Evolutionary conservation across 2,888 invertebrate species (phyloP).

Genomic region (Thalpophila matura): DNA sequence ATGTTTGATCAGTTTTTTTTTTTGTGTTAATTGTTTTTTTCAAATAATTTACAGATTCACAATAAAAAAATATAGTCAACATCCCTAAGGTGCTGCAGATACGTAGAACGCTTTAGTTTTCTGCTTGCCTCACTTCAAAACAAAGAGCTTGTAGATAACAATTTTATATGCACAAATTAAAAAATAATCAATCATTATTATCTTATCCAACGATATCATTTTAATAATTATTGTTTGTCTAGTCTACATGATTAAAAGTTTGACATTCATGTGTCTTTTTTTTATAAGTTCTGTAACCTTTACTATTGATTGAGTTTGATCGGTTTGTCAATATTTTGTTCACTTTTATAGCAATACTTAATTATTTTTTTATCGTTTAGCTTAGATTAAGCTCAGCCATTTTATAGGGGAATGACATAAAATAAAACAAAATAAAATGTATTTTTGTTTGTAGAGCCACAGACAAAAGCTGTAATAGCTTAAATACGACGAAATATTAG

Average conservation of each 20-base stretch:
- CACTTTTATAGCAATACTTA: constrained; percentile 8
- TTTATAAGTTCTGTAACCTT: constrained; percentile 48
- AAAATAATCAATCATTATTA: constrained; percentile 8
- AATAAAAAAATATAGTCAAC: too few species aligned
- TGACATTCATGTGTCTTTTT: constrained; percentile 47
- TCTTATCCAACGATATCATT: constrained; percentile 48
- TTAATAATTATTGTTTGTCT: constrained; percentile 35
- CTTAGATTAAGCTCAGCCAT: background rate
- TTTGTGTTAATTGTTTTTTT: too few species aligned
- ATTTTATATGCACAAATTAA: background rate
- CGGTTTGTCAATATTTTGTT: constrained; percentile 38
- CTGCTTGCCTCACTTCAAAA: background rate
- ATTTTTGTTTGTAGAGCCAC: too few species aligned
- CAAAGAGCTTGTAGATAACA: background rate
- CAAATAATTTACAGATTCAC: too few species aligned
- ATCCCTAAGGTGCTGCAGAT: too few species aligned
- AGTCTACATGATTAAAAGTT: constrained; percentile 40
- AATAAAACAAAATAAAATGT: too few species aligned
- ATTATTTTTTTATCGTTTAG: constrained; percentile 8
- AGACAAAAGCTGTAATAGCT: too few species aligned
- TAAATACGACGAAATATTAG: background rate
- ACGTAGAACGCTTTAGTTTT: background rate
- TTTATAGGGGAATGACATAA: background rate
- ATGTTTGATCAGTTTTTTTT: too few species aligned
- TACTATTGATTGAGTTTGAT: constrained; percentile 26